Evolutionary conservation across 2,888 invertebrate species (phyloP).

Genomic region (Sussaba pulchella): DNA sequence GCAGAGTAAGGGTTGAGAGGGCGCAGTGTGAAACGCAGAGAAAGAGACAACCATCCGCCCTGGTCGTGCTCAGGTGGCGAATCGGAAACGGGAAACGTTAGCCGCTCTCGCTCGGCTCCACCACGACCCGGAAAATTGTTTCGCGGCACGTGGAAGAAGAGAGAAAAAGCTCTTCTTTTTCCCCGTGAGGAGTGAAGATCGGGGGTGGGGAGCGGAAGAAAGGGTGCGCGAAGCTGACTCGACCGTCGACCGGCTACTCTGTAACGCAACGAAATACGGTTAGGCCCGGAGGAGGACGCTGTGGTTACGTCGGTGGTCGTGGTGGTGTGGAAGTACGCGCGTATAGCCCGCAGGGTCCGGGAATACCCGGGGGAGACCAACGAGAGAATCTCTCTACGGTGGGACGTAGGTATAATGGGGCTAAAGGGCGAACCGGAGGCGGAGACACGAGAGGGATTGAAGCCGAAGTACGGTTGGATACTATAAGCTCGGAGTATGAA

Average conservation of each 20-base stretch:
- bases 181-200: neutral
- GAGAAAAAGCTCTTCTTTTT: constrained; percentile 6
- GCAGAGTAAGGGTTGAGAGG: constrained; percentile 17
- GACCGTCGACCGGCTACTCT: constrained; percentile 54
- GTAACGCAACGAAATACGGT: constrained; percentile 63
- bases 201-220: constrained; percentile 41
- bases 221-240: constrained; percentile 34
- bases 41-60: constrained; percentile 51
- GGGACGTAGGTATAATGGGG: constrained; percentile 40
- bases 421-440: constrained; percentile 1
- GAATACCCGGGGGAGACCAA: constrained; percentile 47
- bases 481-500: no score
- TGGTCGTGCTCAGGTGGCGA: constrained; percentile 68
- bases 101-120: constrained; percentile 52
- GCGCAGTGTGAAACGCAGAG: constrained; percentile 27
- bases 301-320: constrained; percentile 27
- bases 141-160: constrained; percentile 47
- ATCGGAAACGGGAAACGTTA: constrained; percentile 67
- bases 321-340: constrained; percentile 44
- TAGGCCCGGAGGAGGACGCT: constrained; percentile 44
- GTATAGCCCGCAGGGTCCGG: constrained; percentile 28
- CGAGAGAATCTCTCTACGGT: constrained; percentile 30
- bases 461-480: no score
- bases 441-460: constrained; percentile 20
- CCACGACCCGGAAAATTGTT: constrained; percentile 64